phyloP scores from a whole-genome alignment of 2,797 vertebrate species.

The Chelidonichthys spinosus region DNA sequence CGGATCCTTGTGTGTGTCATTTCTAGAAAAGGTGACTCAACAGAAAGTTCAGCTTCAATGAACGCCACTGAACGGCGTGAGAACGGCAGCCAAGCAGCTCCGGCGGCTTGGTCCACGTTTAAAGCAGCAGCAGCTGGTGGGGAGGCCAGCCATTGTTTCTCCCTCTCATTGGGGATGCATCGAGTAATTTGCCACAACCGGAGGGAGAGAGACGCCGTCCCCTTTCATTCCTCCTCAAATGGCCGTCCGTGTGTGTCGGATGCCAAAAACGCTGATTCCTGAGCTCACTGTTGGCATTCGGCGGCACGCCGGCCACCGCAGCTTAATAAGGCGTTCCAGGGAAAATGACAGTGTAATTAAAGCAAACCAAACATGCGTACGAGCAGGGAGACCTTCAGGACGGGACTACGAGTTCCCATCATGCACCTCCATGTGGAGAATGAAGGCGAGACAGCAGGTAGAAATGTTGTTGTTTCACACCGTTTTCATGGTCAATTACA shows the following conservation, averaged over 20 bases:
- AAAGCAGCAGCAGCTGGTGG: slow-evolving; percentile 64
- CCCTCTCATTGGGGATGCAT: slow-evolving; percentile 52
- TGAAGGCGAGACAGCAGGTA: too few species aligned
- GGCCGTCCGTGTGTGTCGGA: slow-evolving; percentile 36
- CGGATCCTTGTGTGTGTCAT: not conserved
- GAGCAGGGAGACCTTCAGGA: too few species aligned
- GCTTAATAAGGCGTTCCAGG: slow-evolving; percentile 38
- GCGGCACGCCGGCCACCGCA: slow-evolving; percentile 20
- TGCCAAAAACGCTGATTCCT: slow-evolving; percentile 57
- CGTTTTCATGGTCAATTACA: too few species aligned
- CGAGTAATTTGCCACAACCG: slow-evolving; percentile 59
- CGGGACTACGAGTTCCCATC: not conserved
- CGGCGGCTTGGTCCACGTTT: slow-evolving; percentile 55
- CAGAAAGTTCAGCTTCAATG: slow-evolving; percentile 4
- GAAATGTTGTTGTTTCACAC: too few species aligned
- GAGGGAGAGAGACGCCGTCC: slow-evolving; percentile 59
- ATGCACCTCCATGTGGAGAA: not conserved
- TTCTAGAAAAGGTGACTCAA: not conserved
- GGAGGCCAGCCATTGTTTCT: slow-evolving; percentile 53
- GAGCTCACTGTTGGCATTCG: slow-evolving; percentile 51
- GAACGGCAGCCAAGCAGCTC: slow-evolving; percentile 38
- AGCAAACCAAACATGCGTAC: slow-evolving; percentile 25
- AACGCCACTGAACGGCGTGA: slow-evolving; percentile 34
- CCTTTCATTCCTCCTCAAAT: slow-evolving; percentile 62
- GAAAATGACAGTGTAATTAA: slow-evolving; percentile 41